Conservation (phyloP, 2,113 vertebrate species). For the Bubalus kerabau region DNA sequence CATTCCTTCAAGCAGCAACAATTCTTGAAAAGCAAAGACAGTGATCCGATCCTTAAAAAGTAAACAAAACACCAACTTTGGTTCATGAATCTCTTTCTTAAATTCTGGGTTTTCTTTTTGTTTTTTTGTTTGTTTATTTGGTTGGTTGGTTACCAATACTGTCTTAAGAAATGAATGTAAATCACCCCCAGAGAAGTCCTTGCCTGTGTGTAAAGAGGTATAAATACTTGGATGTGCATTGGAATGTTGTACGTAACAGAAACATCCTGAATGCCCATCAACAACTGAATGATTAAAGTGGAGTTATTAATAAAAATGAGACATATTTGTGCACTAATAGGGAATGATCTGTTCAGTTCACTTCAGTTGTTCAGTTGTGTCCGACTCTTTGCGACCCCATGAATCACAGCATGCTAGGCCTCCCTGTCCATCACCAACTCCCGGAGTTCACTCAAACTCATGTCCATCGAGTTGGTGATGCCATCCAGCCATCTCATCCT, state of each 20-base stretch:
- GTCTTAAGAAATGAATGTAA: not conserved
- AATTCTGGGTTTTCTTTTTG: not conserved
- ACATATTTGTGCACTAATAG: not conserved
- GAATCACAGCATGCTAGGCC: too few species aligned
- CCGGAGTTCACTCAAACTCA: too few species aligned
- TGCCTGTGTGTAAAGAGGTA: not conserved
- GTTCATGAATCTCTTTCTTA: not conserved
- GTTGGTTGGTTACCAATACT: not conserved
- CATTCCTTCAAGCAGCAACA: not conserved
- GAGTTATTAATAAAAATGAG: not conserved
- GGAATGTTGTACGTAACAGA: not conserved
- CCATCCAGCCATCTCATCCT: too few species aligned
- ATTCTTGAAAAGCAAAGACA: not conserved
- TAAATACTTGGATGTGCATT: not conserved
- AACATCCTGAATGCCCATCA: not conserved
- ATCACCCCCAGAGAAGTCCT: not conserved
- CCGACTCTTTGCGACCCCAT: too few species aligned
- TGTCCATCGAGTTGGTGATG: too few species aligned
- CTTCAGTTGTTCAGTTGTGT: too few species aligned
- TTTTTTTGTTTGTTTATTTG: not conserved
- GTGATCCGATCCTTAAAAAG: not conserved
- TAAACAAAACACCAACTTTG: not conserved
- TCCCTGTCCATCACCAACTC: too few species aligned
- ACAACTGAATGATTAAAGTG: not conserved
- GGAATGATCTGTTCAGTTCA: not conserved